Evolutionary conservation across 2,888 invertebrate genomes (phyloP).

Genomic region (Nemoura dubitans): DNA sequence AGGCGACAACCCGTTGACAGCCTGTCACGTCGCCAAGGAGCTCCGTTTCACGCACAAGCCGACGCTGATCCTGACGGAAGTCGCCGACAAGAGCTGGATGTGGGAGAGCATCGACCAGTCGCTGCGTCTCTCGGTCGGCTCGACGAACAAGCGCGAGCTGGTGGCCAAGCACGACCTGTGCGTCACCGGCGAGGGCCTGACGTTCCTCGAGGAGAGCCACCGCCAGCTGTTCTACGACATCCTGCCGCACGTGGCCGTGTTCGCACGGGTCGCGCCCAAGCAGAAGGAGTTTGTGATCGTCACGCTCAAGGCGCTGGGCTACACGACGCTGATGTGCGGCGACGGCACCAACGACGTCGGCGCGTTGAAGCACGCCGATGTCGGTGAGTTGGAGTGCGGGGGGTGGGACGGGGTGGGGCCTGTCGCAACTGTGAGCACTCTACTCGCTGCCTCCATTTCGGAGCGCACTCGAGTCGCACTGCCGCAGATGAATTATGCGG

Average conservation of each 20-base stretch:
- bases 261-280: slow-evolving; percentile 97
- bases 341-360: slow-evolving; percentile 99
- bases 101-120: slow-evolving; percentile 83
- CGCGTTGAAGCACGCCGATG: slow-evolving; percentile 97
- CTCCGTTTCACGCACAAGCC: slow-evolving; percentile 84
- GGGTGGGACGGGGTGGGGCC: too few relatives aligned
- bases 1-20: slow-evolving; percentile 98
- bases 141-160: slow-evolving; percentile 66
- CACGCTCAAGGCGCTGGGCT: slow-evolving; percentile 86
- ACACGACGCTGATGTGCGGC: slow-evolving; percentile 96
- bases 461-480: too few relatives aligned
- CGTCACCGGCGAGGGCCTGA: slow-evolving; percentile 78
- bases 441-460: too few relatives aligned
- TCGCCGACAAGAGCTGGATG: slow-evolving; percentile 66
- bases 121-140: slow-evolving; percentile 64
- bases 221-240: slow-evolving; percentile 73
- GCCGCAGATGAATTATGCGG: too few relatives aligned
- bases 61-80: slow-evolving; percentile 70
- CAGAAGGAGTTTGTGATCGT: slow-evolving; percentile 97
- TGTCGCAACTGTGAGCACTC: too few relatives aligned
- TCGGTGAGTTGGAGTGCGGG: slow-evolving; percentile 69
- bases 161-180: slow-evolving; percentile 87
- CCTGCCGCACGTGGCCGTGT: slow-evolving; percentile 88
- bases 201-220: slow-evolving; percentile 72
- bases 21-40: slow-evolving; percentile 97